These are phyloP conservation scores for Chelonoidis abingdonii DNA, from an alignment of 2,113 vertebrate species.

Conservation along the genomic window DNA sequence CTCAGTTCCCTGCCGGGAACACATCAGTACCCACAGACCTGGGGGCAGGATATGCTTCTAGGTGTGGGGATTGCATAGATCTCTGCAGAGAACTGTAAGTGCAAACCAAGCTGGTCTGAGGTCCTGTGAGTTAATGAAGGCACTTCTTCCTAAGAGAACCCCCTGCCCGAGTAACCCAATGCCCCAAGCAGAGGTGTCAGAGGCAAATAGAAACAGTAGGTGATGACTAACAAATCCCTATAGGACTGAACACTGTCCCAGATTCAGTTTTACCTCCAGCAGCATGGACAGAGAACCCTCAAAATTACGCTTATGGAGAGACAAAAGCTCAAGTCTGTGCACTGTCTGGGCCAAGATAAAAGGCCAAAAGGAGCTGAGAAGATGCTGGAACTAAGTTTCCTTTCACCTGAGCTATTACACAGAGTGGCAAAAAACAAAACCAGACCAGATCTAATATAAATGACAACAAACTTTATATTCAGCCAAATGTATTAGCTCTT, in stretches of 20 bases:
- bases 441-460: neutral
- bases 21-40: too few species aligned
- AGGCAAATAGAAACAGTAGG: neutral
- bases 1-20: neutral
- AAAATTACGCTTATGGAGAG: neutral
- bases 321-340: neutral
- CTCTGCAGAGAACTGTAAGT: neutral
- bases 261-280: neutral
- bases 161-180: neutral
- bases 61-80: neutral
- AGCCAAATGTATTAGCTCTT: neutral
- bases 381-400: neutral
- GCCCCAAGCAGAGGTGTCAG: neutral
- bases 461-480: accelerated
- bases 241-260: neutral
- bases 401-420: neutral
- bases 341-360: neutral
- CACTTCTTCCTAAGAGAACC: neutral
- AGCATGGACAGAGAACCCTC: neutral
- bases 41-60: too few species aligned
- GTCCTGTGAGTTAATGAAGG: neutral
- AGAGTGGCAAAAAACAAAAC: neutral
- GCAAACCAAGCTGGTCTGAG: neutral
- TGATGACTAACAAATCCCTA: neutral
- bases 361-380: neutral